Percentiles rank a stretch among this genome's conserved stretches.
phyloP scores from a whole-genome alignment of 2,888 invertebrate genomes.

The Amiota mariae region DNA sequence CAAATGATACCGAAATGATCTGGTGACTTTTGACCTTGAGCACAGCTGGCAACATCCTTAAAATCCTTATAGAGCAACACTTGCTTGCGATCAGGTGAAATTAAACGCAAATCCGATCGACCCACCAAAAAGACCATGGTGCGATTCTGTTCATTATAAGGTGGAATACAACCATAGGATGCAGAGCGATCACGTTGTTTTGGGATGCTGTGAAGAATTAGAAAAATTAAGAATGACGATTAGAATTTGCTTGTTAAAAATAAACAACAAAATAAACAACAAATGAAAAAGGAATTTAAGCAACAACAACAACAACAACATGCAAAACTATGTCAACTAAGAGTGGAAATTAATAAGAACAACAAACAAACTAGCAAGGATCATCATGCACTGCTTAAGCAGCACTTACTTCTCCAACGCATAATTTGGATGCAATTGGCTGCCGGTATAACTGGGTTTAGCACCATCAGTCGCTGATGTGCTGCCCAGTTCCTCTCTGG shows the following conservation, averaged over 20 bases:
- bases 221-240: background rate
- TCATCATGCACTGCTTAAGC: conserved; percentile 47
- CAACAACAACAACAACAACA: conserved; percentile 7
- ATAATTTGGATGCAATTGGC: conserved; percentile 58
- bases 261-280: conserved; percentile 21
- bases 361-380: conserved; percentile 28
- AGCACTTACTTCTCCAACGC: conserved; percentile 71
- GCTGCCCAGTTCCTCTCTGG: conserved; percentile 48
- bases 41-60: conserved; percentile 90
- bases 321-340: conserved; percentile 19
- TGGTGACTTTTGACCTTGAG: conserved; percentile 84
- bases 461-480: background rate
- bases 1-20: conserved; percentile 97
- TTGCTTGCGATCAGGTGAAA: conserved; percentile 94
- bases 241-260: background rate
- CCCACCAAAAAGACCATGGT: conserved; percentile 96
- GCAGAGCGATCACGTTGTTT: conserved; percentile 77
- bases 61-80: conserved; percentile 90
- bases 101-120: conserved; percentile 87
- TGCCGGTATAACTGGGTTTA: conserved; percentile 36
- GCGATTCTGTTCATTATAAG: conserved; percentile 83
- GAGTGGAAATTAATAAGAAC: conserved; percentile 35
- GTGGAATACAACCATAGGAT: conserved; percentile 78
- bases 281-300: background rate
- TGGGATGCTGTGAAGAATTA: conserved; percentile 61